Conservation (phyloP, 1,140 invertebrate species). For the Varroa destructor region DNA sequence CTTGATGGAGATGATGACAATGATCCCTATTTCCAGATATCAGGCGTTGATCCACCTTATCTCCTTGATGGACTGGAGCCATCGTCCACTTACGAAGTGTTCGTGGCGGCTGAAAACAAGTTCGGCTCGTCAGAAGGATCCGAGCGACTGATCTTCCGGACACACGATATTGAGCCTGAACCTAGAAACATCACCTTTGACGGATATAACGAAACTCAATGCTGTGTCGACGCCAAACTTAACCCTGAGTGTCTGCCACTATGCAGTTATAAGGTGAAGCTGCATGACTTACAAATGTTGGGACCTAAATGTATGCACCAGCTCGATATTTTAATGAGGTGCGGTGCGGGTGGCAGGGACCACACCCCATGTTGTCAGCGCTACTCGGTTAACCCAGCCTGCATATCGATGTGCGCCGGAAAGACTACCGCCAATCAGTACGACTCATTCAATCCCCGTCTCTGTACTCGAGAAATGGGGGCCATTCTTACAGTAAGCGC, state of each 20-base stretch:
- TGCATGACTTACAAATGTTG: conserved; percentile 51
- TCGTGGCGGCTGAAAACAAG: conserved; percentile 61
- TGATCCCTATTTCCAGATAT: conserved; percentile 40
- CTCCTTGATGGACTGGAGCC: conserved; percentile 58
- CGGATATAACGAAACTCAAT: conserved; percentile 59
- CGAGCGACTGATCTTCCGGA: conserved; percentile 57
- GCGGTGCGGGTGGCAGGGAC: conserved; percentile 58
- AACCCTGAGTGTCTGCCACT: conserved; percentile 58
- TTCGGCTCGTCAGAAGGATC: conserved; percentile 61
- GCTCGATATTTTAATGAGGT: conserved; percentile 53
- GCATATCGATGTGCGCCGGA: conserved; percentile 59
- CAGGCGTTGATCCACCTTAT: conserved; percentile 48
- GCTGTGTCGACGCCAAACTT: conserved; percentile 56
- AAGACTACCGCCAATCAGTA: conserved; percentile 22
- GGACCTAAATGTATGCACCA: conserved; percentile 52
- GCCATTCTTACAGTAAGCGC: conserved; percentile 1
- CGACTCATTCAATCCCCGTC: conserved; percentile 12
- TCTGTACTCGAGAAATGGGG: conserved; percentile 21
- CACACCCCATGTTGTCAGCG: conserved; percentile 56
- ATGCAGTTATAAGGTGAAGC: conserved; percentile 59
- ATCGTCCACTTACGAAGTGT: conserved; percentile 60
- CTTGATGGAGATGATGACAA: conserved; percentile 43
- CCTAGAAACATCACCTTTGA: conserved; percentile 33
- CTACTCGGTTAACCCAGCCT: conserved; percentile 55
- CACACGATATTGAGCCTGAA: conserved; percentile 44